These are phyloP conservation scores for Pampusana beccarii DNA, from an alignment of 2,113 vertebrate species.

Conservation along the genomic window DNA sequence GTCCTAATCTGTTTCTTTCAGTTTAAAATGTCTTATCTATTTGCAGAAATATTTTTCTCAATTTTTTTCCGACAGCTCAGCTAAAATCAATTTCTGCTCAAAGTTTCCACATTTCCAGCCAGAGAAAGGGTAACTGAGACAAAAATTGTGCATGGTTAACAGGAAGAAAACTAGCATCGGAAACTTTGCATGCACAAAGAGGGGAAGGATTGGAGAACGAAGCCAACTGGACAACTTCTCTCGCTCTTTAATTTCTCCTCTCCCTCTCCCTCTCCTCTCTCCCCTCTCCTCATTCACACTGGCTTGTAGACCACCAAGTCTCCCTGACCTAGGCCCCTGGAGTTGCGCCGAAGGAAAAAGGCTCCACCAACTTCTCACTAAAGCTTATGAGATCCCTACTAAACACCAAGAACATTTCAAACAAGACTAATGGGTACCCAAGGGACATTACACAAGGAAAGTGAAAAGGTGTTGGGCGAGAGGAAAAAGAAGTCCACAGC, in stretches of 20 bases:
- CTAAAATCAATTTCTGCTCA: constrained; percentile 9
- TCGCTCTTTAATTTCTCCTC: neutral
- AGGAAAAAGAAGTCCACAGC: neutral
- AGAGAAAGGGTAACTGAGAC: neutral
- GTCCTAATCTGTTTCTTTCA: neutral
- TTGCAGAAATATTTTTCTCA: neutral
- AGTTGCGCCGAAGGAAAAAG: neutral
- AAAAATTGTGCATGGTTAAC: neutral
- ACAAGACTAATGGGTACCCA: neutral
- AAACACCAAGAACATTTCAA: neutral
- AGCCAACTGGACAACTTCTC: neutral
- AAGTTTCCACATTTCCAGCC: constrained; percentile 7
- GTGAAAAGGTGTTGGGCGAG: neutral
- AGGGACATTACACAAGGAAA: neutral
- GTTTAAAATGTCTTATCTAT: neutral
- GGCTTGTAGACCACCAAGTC: rapidly evolving
- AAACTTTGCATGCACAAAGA: neutral
- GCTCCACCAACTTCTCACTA: neutral
- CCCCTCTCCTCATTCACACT: neutral
- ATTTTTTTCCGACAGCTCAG: neutral
- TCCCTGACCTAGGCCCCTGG: neutral
- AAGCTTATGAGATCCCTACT: neutral
- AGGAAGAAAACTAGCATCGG: neutral
- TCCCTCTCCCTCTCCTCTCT: neutral
- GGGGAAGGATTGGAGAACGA: neutral